Evolutionary conservation across 92 coral and sea anemone species (phyloP).

Genomic region (Zoanthus sansibaricus): DNA sequence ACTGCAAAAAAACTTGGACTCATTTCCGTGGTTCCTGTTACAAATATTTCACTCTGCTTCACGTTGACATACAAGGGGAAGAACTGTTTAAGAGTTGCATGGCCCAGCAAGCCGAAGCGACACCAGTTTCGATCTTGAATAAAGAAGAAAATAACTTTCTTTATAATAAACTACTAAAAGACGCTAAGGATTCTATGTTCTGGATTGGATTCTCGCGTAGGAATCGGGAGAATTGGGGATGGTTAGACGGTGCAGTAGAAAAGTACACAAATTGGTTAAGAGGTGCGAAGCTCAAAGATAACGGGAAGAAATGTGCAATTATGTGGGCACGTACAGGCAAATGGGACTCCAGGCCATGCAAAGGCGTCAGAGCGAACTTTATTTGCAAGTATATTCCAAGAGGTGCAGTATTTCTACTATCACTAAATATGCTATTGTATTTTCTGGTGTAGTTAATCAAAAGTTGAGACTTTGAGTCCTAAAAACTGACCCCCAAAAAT

Average conservation of each 20-base stretch:
- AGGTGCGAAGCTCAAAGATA: not conserved
- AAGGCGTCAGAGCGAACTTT: not conserved
- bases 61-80: not conserved
- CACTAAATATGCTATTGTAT: not conserved
- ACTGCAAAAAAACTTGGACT: conserved; percentile 3
- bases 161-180: not conserved
- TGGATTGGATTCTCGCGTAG: conserved; percentile 21
- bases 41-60: not conserved
- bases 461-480: no score
- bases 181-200: no score
- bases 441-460: no score
- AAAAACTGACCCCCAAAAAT: no score
- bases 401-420: not conserved
- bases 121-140: conserved; percentile 9
- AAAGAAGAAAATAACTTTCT: conserved; percentile 9
- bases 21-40: not conserved
- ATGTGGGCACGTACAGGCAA: conserved; percentile 8
- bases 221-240: conserved; percentile 13
- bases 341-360: conserved; percentile 23
- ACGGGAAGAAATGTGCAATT: not conserved
- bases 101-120: not conserved
- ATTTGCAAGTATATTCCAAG: conserved; percentile 29
- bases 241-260: not conserved
- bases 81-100: not conserved
- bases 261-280: conserved; percentile 15